These are phyloP conservation scores for Himantopus leucocephalus DNA, from an alignment of 2,113 vertebrate genomes.

Conservation along the genomic window DNA sequence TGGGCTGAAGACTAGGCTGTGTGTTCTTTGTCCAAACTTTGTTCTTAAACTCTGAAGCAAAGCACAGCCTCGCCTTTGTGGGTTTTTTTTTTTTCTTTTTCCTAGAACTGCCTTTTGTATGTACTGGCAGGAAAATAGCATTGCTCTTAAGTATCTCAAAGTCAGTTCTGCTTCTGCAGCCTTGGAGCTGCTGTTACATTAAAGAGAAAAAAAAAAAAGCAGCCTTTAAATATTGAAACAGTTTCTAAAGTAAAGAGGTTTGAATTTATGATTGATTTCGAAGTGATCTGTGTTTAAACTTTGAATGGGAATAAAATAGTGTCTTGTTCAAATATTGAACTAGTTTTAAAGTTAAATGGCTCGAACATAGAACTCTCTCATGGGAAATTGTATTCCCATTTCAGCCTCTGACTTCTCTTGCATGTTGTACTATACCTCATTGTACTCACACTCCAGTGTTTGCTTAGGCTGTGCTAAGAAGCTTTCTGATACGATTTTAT, in stretches of 20 bases:
- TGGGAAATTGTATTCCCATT: conserved; percentile 66
- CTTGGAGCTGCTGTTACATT: conserved; percentile 23
- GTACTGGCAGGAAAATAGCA: conserved; percentile 17
- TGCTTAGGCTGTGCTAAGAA: neutral
- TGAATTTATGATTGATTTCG: conserved; percentile 56
- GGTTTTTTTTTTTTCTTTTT: conserved; percentile 14
- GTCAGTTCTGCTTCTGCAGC: conserved; percentile 32
- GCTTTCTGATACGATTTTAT: neutral
- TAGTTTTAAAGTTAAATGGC: conserved; percentile 69
- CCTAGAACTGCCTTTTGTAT: conserved; percentile 42
- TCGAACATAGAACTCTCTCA: conserved; percentile 41
- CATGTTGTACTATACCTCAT: conserved; percentile 44
- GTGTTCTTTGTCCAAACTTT: conserved; percentile 38
- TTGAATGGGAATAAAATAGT: conserved; percentile 63
- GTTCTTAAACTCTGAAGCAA: conserved; percentile 51
- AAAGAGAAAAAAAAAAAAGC: neutral
- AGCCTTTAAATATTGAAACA: conserved; percentile 50
- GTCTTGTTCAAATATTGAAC: conserved; percentile 70
- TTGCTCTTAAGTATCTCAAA: conserved; percentile 46
- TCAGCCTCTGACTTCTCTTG: conserved; percentile 16
- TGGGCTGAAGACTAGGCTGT: conserved; percentile 9
- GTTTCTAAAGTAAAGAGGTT: conserved; percentile 52
- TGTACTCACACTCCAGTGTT: conserved; percentile 11
- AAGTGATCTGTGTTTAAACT: conserved; percentile 48
- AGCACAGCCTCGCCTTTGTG: conserved; percentile 50